phyloP scores from a whole-genome alignment of 2,797 vertebrate genomes.

The Margarornis squamiger region DNA sequence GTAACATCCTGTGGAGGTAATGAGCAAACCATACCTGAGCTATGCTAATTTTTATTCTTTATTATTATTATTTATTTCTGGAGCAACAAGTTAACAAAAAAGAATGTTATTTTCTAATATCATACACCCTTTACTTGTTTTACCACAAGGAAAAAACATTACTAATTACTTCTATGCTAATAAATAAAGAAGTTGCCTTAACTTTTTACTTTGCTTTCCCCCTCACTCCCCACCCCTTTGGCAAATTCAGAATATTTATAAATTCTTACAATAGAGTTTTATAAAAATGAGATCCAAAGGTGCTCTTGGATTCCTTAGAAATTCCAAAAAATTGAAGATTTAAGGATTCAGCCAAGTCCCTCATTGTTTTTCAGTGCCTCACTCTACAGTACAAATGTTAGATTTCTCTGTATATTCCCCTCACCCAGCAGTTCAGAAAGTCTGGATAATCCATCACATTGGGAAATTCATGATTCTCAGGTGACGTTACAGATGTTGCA shows the following conservation, averaged over 20 bases:
- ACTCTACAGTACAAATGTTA: not conserved
- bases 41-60: not conserved
- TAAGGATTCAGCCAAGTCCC: not conserved
- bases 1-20: not conserved
- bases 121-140: not conserved
- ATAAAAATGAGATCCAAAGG: not conserved
- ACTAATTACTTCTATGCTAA: not conserved
- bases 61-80: not conserved
- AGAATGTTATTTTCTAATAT: not conserved
- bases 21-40: not conserved
- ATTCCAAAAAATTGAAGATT: not conserved
- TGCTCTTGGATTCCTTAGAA: not conserved
- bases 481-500: not conserved
- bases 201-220: not conserved
- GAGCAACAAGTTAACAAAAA: not conserved
- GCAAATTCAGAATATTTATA: not conserved
- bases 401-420: not conserved
- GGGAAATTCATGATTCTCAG: not conserved
- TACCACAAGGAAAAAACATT: not conserved
- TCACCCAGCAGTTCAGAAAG: not conserved
- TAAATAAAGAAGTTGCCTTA: not conserved
- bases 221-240: no score
- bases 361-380: not conserved
- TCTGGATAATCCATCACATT: not conserved
- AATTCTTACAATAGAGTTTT: not conserved